Base-by-base conservation (phyloP, 2,113 vertebrate species). In the Oreochromis niloticus region DNA sequence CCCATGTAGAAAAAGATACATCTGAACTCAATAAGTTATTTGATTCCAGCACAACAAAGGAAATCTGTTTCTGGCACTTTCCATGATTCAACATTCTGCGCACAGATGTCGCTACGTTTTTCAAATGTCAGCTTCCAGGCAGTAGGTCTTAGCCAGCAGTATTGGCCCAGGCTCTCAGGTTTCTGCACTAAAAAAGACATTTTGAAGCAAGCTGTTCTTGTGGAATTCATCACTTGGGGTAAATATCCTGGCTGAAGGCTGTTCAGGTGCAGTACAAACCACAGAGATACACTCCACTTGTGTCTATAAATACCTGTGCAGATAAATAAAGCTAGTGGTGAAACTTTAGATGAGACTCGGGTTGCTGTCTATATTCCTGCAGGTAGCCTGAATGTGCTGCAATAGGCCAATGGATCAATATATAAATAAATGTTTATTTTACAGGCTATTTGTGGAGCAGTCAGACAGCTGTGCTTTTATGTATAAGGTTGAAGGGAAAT, bases 241-340 rank as follows among this genome's bases (percentile, higher is more conserved):
- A 85, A 92, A 88, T 89, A 85, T 88, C 81, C 85, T 84, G 66
- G 80, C 78, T 71, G 78, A 57, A 56, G 85, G 32, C 85, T 80
- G 81, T 89, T 94, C 90, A 93, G 89, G 86, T 91, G 88, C 86
- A 80, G 80, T 24, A 52, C 34, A 92, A 91, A 93, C 87, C 85
- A 80, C 82, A 88, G 87, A 86, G 84, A 94, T 88, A 79, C 7
- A 48, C 85, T 88, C 84, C 82, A 71, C 89, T 90, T 89, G 91
- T 91, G 61, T 41, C 92, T 93, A 91, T 92, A 91, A 93, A 95
- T 94, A 92, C 83, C 79, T 87, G 83, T 6, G 34, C 82, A 86
- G 91, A 94, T 90, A 92, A 92, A 95, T 88, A 94, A 95, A 95
- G 88, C 89, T 39, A 82, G 73, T 90, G 89, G 84, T 91, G 91